Base-by-base conservation (phyloP, 2,888 invertebrate species). In the Phyllotreta cruciferae region DNA sequence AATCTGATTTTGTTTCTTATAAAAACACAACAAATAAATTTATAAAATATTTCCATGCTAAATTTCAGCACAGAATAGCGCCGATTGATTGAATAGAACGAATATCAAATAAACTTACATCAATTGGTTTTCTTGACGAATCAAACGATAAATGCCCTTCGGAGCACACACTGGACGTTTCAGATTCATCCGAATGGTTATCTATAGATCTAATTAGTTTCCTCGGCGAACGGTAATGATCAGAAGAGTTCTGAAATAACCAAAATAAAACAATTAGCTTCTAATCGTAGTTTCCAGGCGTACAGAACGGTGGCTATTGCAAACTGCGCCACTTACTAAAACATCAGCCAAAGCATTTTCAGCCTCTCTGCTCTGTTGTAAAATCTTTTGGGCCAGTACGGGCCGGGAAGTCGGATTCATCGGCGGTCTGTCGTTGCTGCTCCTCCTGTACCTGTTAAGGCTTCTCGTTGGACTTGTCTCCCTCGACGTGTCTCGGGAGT, bases 91-190 rank as follows among this genome's bases (percentile, higher is more conserved):
- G 10, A 60, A 63, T n/a, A 53, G 24, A 56, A 69, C 24, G 24
- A 24, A 24, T 1, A 4, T 24, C 24, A 24, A 24, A 24, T 24
- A 42, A 39, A 72, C 90, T 90, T 81, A 92, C 92, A 82, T 94
- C 94, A 73, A 91, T 88, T 39, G 87, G 89, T 71, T 93, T 84
- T 65, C 92, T 86, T 72, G 87, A 92, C 1, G 66, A 66, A 63
- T 70, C 70, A 52, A 65, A 68, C 1, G 93, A 93, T 79, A 91
- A 88, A 55, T 94, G 94, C 35, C 93, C 84, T 75, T 97, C 97
- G 0, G 96, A 97, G 79, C 96, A 96, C 8, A 98, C 91, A 77
- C 96, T 96, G 52, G 96, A 97, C 0, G 96, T 96, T 80, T 98
- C 97, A 6, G 96, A 94, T 76, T 95, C 94, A 73, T 91, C 91